Base-by-base conservation (phyloP, 53 echinoderm and acorn worm species). In the Paracentrotus lividus region DNA sequence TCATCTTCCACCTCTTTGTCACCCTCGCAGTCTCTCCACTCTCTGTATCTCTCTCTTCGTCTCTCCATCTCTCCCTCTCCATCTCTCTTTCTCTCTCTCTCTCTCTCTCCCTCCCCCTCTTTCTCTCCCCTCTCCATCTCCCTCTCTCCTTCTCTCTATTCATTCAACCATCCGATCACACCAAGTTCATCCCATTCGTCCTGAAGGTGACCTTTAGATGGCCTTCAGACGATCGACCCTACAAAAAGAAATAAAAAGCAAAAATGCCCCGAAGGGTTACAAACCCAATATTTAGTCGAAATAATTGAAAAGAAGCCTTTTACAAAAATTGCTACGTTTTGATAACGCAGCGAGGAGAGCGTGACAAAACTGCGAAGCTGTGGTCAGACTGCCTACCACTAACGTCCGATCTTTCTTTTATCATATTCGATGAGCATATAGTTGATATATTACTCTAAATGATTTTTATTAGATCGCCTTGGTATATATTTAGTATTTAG, bases 181-280 rank as follows among this genome's bases (percentile, higher is more conserved):
- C 55, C 57, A 86, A 56, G 32, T 86, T 56, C 86, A 86, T 36
- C 85, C 49, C 42, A 85, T 20, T 6, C 49, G 20, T 51, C 31
- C 86, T 86, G 55, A 86, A 86, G 86, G 56, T 86, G 86, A 86
- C 86, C 86, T 86, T 21, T 21, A 53, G 33, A 16, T 20, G 56
- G 1, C 86, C 86, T n/a, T n/a, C 54, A 86, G 81, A 45, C 81
- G 47, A 81, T 81, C 44, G 26, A 81, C 81, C 45, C 81, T 34
- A 44, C n/a, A n/a, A n/a, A n/a, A n/a, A n/a, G n/a, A 81, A 81
- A 72, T 47, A n/a, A 81, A 81, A 81, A 47, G 45, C 44, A 45
- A 27, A 81, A 49, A 26, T 18, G 81, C 81, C 47, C 12, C 15
- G 47, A 18, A 47, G 81, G 45, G 47, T n/a, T 81, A 81, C 44